These are phyloP conservation scores for Brachycybe producta DNA, from an alignment of 2,888 invertebrate genomes.

Conservation along the genomic window DNA sequence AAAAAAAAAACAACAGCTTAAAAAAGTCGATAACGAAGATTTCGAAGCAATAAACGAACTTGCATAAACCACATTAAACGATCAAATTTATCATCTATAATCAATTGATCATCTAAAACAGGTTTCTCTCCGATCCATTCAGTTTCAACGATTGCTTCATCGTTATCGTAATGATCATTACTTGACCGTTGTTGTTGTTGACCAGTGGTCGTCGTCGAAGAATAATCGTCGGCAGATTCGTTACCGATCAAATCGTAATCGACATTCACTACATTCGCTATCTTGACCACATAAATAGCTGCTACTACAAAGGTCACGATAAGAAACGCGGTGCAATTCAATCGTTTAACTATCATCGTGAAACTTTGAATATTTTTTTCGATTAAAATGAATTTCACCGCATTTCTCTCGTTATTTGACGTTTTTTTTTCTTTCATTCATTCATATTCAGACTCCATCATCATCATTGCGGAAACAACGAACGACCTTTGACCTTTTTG, in stretches of 20 bases:
- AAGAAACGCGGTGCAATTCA: conserved; percentile 7
- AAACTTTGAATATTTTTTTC: too few species aligned
- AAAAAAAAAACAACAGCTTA: background rate
- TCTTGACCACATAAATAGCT: conserved; percentile 11
- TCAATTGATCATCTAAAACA: background rate
- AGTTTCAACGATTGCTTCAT: background rate
- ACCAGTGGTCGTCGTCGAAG: background rate
- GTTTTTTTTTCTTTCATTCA: too few species aligned
- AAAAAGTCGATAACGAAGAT: background rate
- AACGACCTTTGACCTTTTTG: too few species aligned
- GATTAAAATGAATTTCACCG: too few species aligned
- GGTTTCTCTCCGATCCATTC: too few species aligned
- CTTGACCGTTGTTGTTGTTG: background rate
- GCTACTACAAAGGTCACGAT: conserved; percentile 7
- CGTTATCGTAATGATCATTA: background rate
- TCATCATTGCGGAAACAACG: too few species aligned
- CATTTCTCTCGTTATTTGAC: too few species aligned
- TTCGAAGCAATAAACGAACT: background rate
- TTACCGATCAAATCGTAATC: background rate
- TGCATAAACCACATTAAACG: conserved; percentile 17
- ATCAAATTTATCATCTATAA: background rate
- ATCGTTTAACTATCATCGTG: too few species aligned
- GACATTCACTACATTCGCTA: conserved; percentile 7
- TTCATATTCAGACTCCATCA: too few species aligned
- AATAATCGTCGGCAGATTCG: background rate